phyloP scores from a whole-genome alignment of 2,113 vertebrate genomes.

The Mugil cephalus region DNA sequence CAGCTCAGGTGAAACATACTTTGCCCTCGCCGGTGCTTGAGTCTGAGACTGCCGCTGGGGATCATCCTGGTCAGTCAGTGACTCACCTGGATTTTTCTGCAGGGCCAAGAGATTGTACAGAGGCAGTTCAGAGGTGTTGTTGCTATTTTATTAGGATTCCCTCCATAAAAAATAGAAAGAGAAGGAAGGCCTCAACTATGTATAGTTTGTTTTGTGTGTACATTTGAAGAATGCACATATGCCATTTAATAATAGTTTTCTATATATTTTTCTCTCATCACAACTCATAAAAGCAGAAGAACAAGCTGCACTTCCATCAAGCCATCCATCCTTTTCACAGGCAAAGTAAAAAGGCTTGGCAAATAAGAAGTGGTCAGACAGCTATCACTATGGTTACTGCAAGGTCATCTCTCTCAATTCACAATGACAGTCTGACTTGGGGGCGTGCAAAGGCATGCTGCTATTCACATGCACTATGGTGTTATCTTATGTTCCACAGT shows the following conservation, averaged over 20 bases:
- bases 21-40: conserved; percentile 87
- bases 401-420: conserved; percentile 51
- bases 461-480: conserved; percentile 25
- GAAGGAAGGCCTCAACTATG: too few species aligned
- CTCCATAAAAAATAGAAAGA: too few species aligned
- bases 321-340: neutral
- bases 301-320: too few species aligned
- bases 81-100: conserved; percentile 89
- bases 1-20: conserved; percentile 91
- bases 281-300: too few species aligned
- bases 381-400: conserved; percentile 62
- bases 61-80: conserved; percentile 90
- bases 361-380: conserved; percentile 22
- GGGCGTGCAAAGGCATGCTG: conserved; percentile 3
- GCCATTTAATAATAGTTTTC: too few species aligned
- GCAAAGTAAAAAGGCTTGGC: neutral
- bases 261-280: too few species aligned
- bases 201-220: too few species aligned
- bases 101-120: conserved; percentile 42
- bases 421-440: conserved; percentile 27
- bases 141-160: too few species aligned
- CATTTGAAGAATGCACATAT: too few species aligned
- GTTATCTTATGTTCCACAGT: neutral
- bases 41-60: conserved; percentile 70
- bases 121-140: neutral